Evolutionary conservation across 2,888 invertebrate genomes (phyloP).

Genomic region (Aleiodes leptofemur): DNA sequence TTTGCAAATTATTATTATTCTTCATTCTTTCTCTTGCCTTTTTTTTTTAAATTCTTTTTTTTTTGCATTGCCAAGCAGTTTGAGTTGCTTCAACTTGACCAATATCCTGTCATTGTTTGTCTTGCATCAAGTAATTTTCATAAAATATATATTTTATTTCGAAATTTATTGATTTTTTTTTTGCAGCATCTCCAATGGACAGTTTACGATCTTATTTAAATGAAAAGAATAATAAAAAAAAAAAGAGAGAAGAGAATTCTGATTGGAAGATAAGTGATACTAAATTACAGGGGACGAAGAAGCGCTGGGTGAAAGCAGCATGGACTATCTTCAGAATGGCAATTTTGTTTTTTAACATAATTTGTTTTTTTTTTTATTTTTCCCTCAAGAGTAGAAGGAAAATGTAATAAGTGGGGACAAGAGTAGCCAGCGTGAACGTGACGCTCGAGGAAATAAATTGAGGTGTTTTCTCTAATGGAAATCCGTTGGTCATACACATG

Average conservation of each 20-base stretch:
- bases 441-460: constrained; percentile 48
- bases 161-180: constrained; percentile 7
- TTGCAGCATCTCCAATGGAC: not conserved
- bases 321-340: constrained; percentile 31
- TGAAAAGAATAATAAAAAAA: not conserved
- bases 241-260: not conserved
- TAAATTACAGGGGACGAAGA: not conserved
- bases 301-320: constrained; percentile 29
- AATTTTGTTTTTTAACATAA: constrained; percentile 33
- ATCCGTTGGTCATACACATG: constrained; percentile 59
- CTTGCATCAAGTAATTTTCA: constrained; percentile 7
- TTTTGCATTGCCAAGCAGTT: not conserved
- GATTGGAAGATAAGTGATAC: constrained; percentile 16
- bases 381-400: constrained; percentile 12
- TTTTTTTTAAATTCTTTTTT: not conserved
- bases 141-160: constrained; percentile 18
- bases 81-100: constrained; percentile 17
- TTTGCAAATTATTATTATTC: not conserved
- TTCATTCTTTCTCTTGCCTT: not conserved
- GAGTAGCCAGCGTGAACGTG: constrained; percentile 43
- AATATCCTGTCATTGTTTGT: constrained; percentile 29
- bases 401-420: not conserved
- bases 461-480: constrained; percentile 66
- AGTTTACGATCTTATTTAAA: constrained; percentile 2
- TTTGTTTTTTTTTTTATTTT: constrained; percentile 2